Percentiles rank a stretch among this genome's conserved stretches.
Evolutionary conservation across 2,797 vertebrate species (phyloP).

Genomic region (Tragopan temminckii): DNA sequence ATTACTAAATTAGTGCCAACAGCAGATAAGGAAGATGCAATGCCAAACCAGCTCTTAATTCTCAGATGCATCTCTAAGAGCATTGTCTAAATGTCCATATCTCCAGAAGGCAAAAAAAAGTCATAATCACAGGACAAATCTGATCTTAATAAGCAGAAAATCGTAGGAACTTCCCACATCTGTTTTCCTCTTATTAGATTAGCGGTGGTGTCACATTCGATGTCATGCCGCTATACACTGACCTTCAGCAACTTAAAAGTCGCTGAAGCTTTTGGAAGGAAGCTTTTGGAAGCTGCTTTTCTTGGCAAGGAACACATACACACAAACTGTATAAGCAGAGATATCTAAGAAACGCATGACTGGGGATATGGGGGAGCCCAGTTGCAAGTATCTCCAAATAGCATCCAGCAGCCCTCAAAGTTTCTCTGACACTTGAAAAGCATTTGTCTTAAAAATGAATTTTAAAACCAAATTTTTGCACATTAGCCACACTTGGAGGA

Average conservation of each 20-base stretch:
- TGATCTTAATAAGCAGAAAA: slow-evolving; percentile 50
- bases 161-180: slow-evolving; percentile 32
- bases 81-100: not conserved
- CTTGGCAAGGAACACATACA: not conserved
- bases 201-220: not conserved
- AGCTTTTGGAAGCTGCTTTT: not conserved
- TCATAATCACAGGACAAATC: slow-evolving; percentile 32
- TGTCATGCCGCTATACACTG: not conserved
- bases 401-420: not conserved
- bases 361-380: not conserved
- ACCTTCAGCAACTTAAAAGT: not conserved
- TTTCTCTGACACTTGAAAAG: not conserved
- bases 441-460: not conserved
- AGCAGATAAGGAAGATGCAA: not conserved
- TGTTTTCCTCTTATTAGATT: slow-evolving; percentile 51
- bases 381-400: not conserved
- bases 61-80: slow-evolving; percentile 24
- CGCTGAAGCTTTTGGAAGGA: not conserved
- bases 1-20: slow-evolving; percentile 34
- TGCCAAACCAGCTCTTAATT: slow-evolving; percentile 32
- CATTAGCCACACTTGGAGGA: slow-evolving; percentile 28
- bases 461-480: not conserved
- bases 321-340: rapidly evolving
- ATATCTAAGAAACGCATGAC: not conserved
- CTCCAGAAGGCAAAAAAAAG: slow-evolving; percentile 9